Percentiles rank a stretch among this genome's conserved stretches.
These are phyloP conservation scores for Helicoverpa armigera DNA, from an alignment of 1,140 invertebrate genomes.

Conservation along the genomic window DNA sequence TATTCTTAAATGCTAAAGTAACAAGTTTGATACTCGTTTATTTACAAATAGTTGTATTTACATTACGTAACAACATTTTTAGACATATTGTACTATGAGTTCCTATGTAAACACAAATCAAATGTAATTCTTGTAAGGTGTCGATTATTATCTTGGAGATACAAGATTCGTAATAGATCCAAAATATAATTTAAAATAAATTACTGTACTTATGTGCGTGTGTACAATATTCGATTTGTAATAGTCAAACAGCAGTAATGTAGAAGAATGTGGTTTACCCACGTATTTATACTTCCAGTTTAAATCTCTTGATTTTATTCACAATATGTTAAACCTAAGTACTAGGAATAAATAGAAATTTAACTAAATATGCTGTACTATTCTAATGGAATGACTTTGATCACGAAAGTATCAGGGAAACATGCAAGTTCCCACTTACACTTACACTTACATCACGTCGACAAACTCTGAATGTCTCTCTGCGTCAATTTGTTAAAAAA, in stretches of 20 bases:
- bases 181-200: no score
- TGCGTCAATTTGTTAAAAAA: constrained; percentile 13
- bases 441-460: constrained; percentile 5
- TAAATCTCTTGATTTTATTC: constrained; percentile 8
- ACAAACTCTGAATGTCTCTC: neutral
- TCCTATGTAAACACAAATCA: neutral
- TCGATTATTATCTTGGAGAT: neutral
- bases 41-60: constrained; percentile 56
- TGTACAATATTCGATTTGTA: no score
- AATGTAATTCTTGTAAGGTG: no score
- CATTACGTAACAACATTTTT: constrained; percentile 38
- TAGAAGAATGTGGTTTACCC: no score
- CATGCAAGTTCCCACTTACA: neutral
- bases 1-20: constrained; percentile 45
- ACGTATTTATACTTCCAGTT: neutral
- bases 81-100: constrained; percentile 41
- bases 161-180: no score
- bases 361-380: constrained; percentile 28
- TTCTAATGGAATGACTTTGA: constrained; percentile 51
- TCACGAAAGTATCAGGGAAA: constrained; percentile 46
- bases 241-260: no score
- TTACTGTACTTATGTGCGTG: no score
- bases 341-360: constrained; percentile 46
- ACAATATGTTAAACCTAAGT: constrained; percentile 1
- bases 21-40: constrained; percentile 47